These are phyloP conservation scores for Rhyacichthys aspro DNA, from an alignment of 2,797 vertebrate genomes.

Conservation along the genomic window DNA sequence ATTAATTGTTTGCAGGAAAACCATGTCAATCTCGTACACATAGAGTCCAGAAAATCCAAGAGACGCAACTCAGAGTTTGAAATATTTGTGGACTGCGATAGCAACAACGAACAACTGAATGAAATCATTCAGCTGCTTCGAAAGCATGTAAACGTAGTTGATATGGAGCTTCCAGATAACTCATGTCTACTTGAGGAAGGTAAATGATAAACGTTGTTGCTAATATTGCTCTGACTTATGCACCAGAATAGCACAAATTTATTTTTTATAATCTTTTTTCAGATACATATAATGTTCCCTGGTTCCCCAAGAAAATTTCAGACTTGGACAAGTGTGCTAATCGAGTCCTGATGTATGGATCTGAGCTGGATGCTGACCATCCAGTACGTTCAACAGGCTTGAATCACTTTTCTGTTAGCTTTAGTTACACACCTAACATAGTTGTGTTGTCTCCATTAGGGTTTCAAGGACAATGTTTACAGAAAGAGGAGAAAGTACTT, in stretches of 20 bases:
- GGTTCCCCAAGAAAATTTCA: conserved; percentile 98
- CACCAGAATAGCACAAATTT: not conserved
- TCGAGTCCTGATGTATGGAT: conserved; percentile 96
- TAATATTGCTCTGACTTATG: not conserved
- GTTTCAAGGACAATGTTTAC: conserved; percentile 97
- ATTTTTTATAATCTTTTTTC: conserved; percentile 27
- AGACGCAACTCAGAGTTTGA: conserved; percentile 96
- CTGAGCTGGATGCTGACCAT: conserved; percentile 95
- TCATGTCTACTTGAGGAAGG: conserved; percentile 82
- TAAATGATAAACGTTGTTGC: conserved; percentile 39
- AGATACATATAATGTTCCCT: conserved; percentile 89
- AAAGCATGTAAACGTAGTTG: conserved; percentile 87
- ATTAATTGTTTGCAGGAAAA: conserved; percentile 85
- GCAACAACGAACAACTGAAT: conserved; percentile 90
- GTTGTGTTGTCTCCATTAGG: conserved; percentile 72
- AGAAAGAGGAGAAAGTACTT: conserved; percentile 93
- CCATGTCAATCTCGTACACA: conserved; percentile 94
- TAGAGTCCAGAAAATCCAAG: conserved; percentile 95
- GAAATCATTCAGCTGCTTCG: conserved; percentile 92
- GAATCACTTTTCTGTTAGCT: not conserved
- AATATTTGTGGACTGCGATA: conserved; percentile 97
- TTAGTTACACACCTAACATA: not conserved
- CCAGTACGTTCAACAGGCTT: conserved; percentile 79
- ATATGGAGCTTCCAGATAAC: conserved; percentile 86
- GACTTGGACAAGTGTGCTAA: conserved; percentile 97